A percentile compares a stretch with the other conserved stretches of the same genome.
phyloP scores from a whole-genome alignment of 37 sponge, comb jelly and placozoan genomes.

The Cliona cf. orientalis region DNA sequence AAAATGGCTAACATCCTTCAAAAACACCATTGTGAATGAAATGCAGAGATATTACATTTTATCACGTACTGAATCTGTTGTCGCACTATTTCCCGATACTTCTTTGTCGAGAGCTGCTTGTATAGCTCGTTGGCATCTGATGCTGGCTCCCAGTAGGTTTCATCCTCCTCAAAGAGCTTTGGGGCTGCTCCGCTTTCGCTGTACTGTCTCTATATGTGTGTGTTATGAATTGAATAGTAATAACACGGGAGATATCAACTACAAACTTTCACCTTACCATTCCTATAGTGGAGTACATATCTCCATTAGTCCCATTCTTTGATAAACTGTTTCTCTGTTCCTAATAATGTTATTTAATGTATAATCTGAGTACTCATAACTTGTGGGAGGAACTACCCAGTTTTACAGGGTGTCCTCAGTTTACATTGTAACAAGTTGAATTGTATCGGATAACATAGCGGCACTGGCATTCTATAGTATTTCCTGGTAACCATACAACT shows the following conservation, averaged over 20 bases:
- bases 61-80: slow-evolving; percentile 51
- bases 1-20: no score
- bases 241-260: no score
- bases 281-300: neutral
- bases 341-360: neutral
- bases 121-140: slow-evolving; percentile 51
- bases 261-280: neutral
- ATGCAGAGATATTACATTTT: no score
- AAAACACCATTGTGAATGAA: no score
- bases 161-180: slow-evolving; percentile 43
- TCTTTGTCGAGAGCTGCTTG: slow-evolving; percentile 47
- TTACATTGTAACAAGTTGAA: no score
- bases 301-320: neutral
- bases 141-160: slow-evolving; percentile 65
- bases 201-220: neutral
- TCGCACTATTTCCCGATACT: slow-evolving; percentile 54
- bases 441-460: no score
- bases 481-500: no score
- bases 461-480: no score
- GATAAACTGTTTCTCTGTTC: neutral
- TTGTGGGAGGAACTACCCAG: neutral
- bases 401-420: neutral
- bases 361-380: neutral
- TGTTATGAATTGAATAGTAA: neutral
- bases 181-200: neutral